Conservation (phyloP, 2,113 vertebrate species). For the Anseranas semipalmata region DNA sequence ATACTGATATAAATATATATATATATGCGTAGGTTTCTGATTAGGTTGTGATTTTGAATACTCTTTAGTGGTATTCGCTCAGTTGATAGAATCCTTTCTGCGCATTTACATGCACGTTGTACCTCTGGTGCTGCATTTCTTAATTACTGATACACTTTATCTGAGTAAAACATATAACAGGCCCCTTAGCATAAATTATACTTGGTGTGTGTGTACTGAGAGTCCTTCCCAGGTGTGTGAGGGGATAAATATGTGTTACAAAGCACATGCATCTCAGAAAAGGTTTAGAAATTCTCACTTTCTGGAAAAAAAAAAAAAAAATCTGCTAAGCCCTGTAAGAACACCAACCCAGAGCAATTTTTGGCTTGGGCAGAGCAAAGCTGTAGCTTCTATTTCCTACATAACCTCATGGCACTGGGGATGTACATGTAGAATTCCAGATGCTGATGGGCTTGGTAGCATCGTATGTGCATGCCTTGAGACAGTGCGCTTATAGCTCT, state of each 20-base stretch:
- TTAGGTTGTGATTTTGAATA: slow-evolving; percentile 42
- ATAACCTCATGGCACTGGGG: not conserved
- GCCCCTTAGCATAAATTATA: slow-evolving; percentile 50
- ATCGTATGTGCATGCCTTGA: not conserved
- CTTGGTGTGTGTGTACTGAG: not conserved
- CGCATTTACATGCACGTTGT: not conserved
- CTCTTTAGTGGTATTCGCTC: not conserved
- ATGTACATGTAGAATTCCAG: not conserved
- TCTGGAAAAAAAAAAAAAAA: not conserved
- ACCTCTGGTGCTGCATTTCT: slow-evolving; percentile 32
- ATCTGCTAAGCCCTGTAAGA: not conserved
- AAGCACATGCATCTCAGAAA: not conserved
- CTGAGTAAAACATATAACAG: slow-evolving; percentile 28
- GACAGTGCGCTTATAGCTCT: not conserved
- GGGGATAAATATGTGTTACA: not conserved
- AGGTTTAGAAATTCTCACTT: not conserved
- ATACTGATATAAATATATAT: slow-evolving; percentile 46
- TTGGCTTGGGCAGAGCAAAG: not conserved
- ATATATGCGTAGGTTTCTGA: not conserved
- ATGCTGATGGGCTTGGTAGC: not conserved
- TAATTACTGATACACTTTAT: slow-evolving; percentile 26
- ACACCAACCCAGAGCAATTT: not conserved
- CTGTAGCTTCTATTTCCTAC: not conserved
- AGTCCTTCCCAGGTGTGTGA: slow-evolving; percentile 35
- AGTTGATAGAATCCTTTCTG: not conserved